phyloP scores from a whole-genome alignment of 1,140 invertebrate genomes.

The Rhopalosiphum maidis region DNA sequence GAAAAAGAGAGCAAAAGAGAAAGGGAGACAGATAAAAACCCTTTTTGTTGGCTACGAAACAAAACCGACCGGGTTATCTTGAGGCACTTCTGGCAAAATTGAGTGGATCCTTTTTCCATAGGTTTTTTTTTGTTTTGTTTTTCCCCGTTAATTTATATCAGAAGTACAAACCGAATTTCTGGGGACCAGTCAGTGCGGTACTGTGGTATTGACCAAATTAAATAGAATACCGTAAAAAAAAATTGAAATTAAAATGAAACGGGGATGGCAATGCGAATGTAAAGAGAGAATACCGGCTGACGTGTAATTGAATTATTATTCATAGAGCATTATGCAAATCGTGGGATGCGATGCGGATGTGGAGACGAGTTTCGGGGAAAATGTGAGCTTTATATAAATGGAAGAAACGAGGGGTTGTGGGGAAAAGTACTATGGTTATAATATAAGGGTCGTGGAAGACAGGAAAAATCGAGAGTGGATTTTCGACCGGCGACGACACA shows the following conservation, averaged over 20 bases:
- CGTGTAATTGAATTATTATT: slow-evolving; percentile 56
- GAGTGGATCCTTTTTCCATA: slow-evolving; percentile 55
- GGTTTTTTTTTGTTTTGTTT: slow-evolving; percentile 9
- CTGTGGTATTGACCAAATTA: slow-evolving; percentile 33
- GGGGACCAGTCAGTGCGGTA: background rate
- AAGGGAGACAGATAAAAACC: slow-evolving; percentile 42
- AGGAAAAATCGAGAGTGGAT: slow-evolving; percentile 27
- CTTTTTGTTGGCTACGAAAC: slow-evolving; percentile 57
- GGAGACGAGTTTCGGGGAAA: slow-evolving; percentile 22
- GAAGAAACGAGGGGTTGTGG: background rate
- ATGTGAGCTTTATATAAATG: background rate
- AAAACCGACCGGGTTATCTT: slow-evolving; percentile 56
- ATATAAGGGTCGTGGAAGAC: slow-evolving; percentile 2
- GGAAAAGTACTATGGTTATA: background rate
- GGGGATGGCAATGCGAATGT: background rate
- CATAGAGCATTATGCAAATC: slow-evolving; percentile 53
- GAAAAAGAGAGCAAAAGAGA: slow-evolving; percentile 38
- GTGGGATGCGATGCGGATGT: background rate
- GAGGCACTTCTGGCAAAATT: slow-evolving; percentile 58
- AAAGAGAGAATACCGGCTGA: background rate
- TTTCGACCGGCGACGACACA: background rate
- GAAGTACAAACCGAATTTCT: slow-evolving; percentile 50
- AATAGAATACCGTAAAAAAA: slow-evolving; percentile 36
- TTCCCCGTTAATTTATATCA: slow-evolving; percentile 51
- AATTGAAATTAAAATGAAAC: slow-evolving; percentile 21